phyloP scores from a whole-genome alignment of 2,797 vertebrate species.

The Scolopax bukidnonensis region DNA sequence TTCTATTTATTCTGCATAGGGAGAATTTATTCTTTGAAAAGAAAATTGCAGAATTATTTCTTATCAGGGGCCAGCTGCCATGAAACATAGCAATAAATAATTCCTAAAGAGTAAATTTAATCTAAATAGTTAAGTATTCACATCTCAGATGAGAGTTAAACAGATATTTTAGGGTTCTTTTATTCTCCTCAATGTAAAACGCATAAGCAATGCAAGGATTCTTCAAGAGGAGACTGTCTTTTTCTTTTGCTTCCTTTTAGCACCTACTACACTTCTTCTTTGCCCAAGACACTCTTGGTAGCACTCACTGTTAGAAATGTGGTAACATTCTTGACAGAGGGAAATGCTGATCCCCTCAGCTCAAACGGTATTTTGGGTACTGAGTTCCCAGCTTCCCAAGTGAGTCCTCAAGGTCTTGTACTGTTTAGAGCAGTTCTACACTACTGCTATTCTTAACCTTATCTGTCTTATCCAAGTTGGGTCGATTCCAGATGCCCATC shows the following conservation, averaged over 20 bases:
- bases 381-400: not conserved
- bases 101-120: not conserved
- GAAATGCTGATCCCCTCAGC: not conserved
- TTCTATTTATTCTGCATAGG: not conserved
- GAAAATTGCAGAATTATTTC: not conserved
- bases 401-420: not conserved
- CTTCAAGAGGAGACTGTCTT: not conserved
- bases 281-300: not conserved
- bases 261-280: not conserved
- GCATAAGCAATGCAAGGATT: not conserved
- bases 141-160: not conserved
- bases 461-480: not conserved
- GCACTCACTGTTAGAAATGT: not conserved
- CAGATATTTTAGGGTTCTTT: not conserved
- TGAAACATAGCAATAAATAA: not conserved
- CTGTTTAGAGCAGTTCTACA: not conserved
- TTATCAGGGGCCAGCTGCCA: not conserved
- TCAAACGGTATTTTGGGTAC: not conserved
- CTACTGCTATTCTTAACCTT: not conserved
- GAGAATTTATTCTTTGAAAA: not conserved
- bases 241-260: not conserved
- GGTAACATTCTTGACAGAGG: not conserved
- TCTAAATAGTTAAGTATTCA: not conserved
- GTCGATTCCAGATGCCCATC: not conserved
- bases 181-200: not conserved